phyloP scores from a whole-genome alignment of 1,140 invertebrate genomes.

The Drosophila azteca region DNA sequence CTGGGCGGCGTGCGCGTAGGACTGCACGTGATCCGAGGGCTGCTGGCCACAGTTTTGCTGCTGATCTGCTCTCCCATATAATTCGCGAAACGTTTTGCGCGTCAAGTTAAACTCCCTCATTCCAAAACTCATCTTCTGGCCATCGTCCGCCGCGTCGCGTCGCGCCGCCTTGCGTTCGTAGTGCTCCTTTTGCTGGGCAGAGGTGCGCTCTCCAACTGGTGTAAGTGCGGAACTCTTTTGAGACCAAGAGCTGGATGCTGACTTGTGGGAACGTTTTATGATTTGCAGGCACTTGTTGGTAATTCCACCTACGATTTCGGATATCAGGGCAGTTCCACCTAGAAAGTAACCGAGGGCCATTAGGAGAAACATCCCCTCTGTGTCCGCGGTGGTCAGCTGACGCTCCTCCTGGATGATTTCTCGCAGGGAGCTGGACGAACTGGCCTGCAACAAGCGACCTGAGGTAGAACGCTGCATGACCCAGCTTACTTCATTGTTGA shows the following conservation, averaged over 20 bases:
- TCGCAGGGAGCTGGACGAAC: conserved; percentile 53
- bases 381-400: conserved; percentile 89
- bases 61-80: conserved; percentile 57
- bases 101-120: conserved; percentile 75
- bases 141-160: conserved; percentile 54
- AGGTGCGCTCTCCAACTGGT: conserved; percentile 20
- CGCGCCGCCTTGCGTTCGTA: conserved; percentile 52
- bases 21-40: background rate
- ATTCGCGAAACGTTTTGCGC: conserved; percentile 66
- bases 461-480: conserved; percentile 86
- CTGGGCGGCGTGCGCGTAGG: background rate
- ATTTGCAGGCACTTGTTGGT: conserved; percentile 85
- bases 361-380: conserved; percentile 91
- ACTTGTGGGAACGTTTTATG: conserved; percentile 65
- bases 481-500: conserved; percentile 88
- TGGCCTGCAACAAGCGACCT: conserved; percentile 86
- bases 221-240: conserved; percentile 38
- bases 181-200: conserved; percentile 50
- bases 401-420: conserved; percentile 86
- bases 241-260: conserved; percentile 62
- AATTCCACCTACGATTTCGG: conserved; percentile 88
- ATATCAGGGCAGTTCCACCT: conserved; percentile 85
- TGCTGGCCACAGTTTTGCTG: background rate
- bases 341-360: conserved; percentile 87
- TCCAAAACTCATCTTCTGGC: conserved; percentile 60